A percentile compares a stretch with the other conserved stretches of the same genome.
phyloP scores from a whole-genome alignment of 2,888 invertebrate genomes.

The Lampropteryx suffumata region DNA sequence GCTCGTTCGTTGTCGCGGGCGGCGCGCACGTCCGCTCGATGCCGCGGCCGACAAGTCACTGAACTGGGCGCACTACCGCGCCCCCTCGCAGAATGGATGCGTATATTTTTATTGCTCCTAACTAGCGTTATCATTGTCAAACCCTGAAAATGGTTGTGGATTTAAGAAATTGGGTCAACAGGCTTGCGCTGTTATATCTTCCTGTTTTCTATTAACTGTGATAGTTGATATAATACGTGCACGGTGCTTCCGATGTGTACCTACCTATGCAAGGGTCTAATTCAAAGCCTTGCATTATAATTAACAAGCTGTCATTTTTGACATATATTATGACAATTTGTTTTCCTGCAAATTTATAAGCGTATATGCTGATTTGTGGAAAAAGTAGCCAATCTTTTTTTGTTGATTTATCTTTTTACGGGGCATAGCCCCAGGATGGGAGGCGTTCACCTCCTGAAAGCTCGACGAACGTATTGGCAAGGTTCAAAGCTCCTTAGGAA shows the following conservation, averaged over 20 bases:
- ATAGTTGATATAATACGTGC: slow-evolving; percentile 2
- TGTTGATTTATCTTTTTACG: slow-evolving; percentile 11
- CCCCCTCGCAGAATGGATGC: slow-evolving; percentile 57
- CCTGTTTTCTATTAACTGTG: slow-evolving; percentile 17
- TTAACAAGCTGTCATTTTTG: slow-evolving; percentile 14
- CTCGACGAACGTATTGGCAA: slow-evolving; percentile 15
- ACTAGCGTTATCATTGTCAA: slow-evolving; percentile 69
- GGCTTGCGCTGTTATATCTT: slow-evolving; percentile 34
- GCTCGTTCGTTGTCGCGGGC: slow-evolving; percentile 38
- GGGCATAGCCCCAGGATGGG: slow-evolving; percentile 17
- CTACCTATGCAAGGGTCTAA: slow-evolving; percentile 3
- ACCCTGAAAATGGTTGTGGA: slow-evolving; percentile 67
- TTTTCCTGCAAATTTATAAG: neutral
- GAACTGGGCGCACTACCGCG: slow-evolving; percentile 64
- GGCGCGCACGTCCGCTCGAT: slow-evolving; percentile 50
- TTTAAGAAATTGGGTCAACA: slow-evolving; percentile 71
- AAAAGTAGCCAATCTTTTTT: slow-evolving; percentile 1
- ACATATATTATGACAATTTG: slow-evolving; percentile 16
- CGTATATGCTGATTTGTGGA: neutral
- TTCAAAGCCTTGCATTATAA: no score
- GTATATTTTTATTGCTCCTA: slow-evolving; percentile 64
- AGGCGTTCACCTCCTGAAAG: slow-evolving; percentile 29
- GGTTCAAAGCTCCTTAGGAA: slow-evolving; percentile 26
- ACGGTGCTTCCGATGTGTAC: no score
- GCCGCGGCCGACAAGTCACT: slow-evolving; percentile 71